Base-by-base conservation (phyloP, 1,140 invertebrate genomes). In the Parasteatoda tepidariorum region DNA sequence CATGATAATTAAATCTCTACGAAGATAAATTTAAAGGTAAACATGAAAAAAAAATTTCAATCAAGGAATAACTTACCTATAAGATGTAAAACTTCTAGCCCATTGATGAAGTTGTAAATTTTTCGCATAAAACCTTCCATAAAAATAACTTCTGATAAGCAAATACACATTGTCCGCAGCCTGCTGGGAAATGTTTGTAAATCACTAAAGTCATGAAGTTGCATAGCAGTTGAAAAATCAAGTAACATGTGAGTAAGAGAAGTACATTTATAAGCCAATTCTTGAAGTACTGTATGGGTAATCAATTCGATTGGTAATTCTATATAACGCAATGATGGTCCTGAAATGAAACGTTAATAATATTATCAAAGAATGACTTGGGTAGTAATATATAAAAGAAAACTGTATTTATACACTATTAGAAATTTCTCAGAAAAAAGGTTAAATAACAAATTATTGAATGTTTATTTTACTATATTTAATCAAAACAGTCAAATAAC, bases 41-140 rank as follows among this genome's bases (percentile, higher is more conserved):
- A n/a, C n/a, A n/a, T n/a, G n/a, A n/a, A n/a, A n/a, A n/a, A n/a
- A n/a, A n/a, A n/a, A n/a, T n/a, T n/a, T n/a, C n/a, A n/a, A n/a
- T n/a, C n/a, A n/a, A n/a, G n/a, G n/a, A n/a, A 13, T 7, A 33
- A 41, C 91, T 88, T 90, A 96, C 96, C 98, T 88, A 99, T 97
- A 28, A 99, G 91, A 91, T 99, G 98, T 34, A 99, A 91, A 83
- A 99, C 96, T 92, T 99, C 97, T n/a, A 99, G 88, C 9, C 98
- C 98, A 84, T 99, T 99, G 87, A 99, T 98, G 88, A 99, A 99
- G 88, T 99, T 99, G 89, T 99, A 99, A 85, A 99, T 99, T 90
- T 99, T 98, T 83, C 98, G 91, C 97, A 99, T 99, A 88, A 99
- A 99, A n/a, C 98, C 98, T 90, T 99, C 98, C 94, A 99, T 97